These are phyloP conservation scores for Drosophila borealis DNA, from an alignment of 2,888 invertebrate species.

Conservation along the genomic window DNA sequence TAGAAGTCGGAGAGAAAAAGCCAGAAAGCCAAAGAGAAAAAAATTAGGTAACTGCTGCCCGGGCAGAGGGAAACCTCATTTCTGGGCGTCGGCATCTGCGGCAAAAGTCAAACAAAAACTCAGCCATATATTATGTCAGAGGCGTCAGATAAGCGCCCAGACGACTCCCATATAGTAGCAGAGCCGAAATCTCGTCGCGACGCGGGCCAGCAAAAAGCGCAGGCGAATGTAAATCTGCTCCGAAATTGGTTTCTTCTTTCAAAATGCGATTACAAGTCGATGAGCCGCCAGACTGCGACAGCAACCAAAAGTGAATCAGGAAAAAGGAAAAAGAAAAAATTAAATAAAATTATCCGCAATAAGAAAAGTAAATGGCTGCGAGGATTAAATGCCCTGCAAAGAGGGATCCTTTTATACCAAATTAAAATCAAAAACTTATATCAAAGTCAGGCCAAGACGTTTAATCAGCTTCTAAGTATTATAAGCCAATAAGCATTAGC, in stretches of 20 bases:
- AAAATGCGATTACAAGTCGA: slow-evolving; percentile 73
- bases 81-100: slow-evolving; percentile 50
- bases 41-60: slow-evolving; percentile 58
- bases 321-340: background rate
- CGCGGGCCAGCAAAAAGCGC: slow-evolving; percentile 39
- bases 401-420: background rate
- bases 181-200: slow-evolving; percentile 27
- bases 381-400: slow-evolving; percentile 6
- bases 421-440: slow-evolving; percentile 1
- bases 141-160: slow-evolving; percentile 76
- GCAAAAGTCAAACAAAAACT: slow-evolving; percentile 71
- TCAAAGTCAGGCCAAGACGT: background rate
- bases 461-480: slow-evolving; percentile 4
- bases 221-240: slow-evolving; percentile 71
- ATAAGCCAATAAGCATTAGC: slow-evolving; percentile 6
- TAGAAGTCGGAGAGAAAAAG: slow-evolving; percentile 9
- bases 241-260: slow-evolving; percentile 71
- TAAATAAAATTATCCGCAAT: slow-evolving; percentile 17
- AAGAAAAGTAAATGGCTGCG: slow-evolving; percentile 8
- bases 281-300: slow-evolving; percentile 56
- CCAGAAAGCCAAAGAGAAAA: background rate
- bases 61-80: slow-evolving; percentile 50
- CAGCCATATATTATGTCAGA: slow-evolving; percentile 77
- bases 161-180: slow-evolving; percentile 37
- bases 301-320: slow-evolving; percentile 43